Conservation (phyloP, 2,797 vertebrate species). For the Rhincodon typus region DNA sequence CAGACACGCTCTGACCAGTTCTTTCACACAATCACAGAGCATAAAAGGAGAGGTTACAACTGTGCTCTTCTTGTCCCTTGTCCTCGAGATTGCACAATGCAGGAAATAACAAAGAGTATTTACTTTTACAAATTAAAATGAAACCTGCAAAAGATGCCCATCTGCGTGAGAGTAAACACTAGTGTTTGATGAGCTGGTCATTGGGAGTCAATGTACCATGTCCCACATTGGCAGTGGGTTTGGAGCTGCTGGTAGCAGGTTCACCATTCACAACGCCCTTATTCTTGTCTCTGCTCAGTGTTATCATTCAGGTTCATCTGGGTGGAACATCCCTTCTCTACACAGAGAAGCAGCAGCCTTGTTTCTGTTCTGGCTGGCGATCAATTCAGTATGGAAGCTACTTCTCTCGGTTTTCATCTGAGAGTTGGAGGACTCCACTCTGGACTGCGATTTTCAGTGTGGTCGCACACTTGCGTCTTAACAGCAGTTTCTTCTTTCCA, state of each 20-base stretch:
- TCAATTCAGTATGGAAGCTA: not conserved
- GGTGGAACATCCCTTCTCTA: not conserved
- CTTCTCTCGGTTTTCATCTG: not conserved
- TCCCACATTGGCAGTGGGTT: not conserved
- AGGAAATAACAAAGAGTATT: not conserved
- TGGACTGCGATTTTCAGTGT: not conserved
- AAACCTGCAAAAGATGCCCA: not conserved
- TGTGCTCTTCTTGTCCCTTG: not conserved
- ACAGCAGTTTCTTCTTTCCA: not conserved
- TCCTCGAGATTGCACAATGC: not conserved
- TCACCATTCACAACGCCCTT: not conserved
- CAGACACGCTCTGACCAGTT: not conserved
- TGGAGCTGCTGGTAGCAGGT: not conserved
- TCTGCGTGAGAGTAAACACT: not conserved
- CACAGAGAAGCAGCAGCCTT: not conserved
- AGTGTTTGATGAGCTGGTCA: not conserved
- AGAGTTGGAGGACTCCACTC: not conserved
- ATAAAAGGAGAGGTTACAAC: not conserved
- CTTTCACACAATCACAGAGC: not conserved
- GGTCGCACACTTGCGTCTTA: too few species aligned
- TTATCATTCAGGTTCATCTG: not conserved
- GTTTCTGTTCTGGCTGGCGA: too few species aligned
- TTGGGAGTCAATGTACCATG: conserved; percentile 9
- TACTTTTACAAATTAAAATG: not conserved
- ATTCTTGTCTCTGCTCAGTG: not conserved